Evolutionary conservation across 2,797 vertebrate species (phyloP).

Genomic region (Sebastolobus altivelis): DNA sequence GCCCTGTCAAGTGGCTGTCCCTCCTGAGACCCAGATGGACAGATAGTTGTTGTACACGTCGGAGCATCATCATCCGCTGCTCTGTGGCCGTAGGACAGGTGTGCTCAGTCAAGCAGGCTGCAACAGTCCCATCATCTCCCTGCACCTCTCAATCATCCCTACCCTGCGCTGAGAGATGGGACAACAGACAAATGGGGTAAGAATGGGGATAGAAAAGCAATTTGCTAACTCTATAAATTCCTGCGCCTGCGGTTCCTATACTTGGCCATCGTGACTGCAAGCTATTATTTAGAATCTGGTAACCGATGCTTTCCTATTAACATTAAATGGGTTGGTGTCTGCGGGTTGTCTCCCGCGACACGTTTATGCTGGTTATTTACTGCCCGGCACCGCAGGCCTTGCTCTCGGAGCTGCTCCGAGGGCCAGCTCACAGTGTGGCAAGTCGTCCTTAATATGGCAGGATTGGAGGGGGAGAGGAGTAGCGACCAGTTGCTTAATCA

Average conservation of each 20-base stretch:
- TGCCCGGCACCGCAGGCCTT: slow-evolving; percentile 57
- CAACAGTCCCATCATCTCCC: slow-evolving; percentile 57
- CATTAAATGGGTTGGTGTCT: slow-evolving; percentile 80
- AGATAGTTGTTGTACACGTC: slow-evolving; percentile 60
- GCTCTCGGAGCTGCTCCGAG: slow-evolving; percentile 54
- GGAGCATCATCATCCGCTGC: slow-evolving; percentile 57
- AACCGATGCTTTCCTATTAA: slow-evolving; percentile 83
- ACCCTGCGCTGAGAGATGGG: slow-evolving; percentile 49
- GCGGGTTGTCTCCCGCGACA: slow-evolving; percentile 75
- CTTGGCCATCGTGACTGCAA: slow-evolving; percentile 66
- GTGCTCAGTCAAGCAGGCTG: slow-evolving; percentile 65
- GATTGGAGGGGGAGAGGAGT: slow-evolving; percentile 3
- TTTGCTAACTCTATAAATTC: slow-evolving; percentile 85
- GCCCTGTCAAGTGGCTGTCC: slow-evolving; percentile 57
- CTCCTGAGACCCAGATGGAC: slow-evolving; percentile 65
- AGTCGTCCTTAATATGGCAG: slow-evolving; percentile 55
- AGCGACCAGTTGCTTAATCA: slow-evolving; percentile 37
- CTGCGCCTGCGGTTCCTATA: slow-evolving; percentile 64
- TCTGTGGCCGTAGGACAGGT: slow-evolving; percentile 68
- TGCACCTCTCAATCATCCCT: slow-evolving; percentile 70
- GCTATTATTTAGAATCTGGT: slow-evolving; percentile 85
- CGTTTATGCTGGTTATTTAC: slow-evolving; percentile 84
- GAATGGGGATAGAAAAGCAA: slow-evolving; percentile 82
- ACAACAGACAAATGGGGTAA: slow-evolving; percentile 65
- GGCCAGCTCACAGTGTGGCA: slow-evolving; percentile 34